These are phyloP conservation scores for Stylophora pistillata DNA, from an alignment of 64 coral and sea anemone species.

Conservation along the genomic window DNA sequence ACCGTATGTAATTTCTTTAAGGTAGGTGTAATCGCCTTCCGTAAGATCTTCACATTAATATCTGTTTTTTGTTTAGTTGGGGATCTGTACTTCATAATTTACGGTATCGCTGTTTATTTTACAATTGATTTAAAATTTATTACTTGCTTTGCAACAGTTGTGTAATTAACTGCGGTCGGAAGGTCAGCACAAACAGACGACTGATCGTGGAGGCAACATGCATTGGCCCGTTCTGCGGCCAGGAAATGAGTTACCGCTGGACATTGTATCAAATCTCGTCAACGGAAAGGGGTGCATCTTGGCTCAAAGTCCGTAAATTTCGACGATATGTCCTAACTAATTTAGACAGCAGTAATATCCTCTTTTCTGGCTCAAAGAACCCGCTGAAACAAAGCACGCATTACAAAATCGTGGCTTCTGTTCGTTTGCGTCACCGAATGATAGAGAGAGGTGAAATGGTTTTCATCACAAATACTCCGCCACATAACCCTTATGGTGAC, in stretches of 20 bases:
- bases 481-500: background rate
- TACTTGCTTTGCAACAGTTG: background rate
- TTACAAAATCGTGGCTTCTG: background rate
- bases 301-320: background rate
- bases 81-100: too few species aligned
- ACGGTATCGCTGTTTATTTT: too few species aligned
- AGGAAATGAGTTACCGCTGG: background rate
- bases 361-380: background rate
- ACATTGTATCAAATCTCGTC: background rate
- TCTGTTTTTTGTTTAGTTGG: background rate
- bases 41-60: background rate
- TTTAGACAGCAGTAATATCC: background rate
- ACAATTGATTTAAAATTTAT: too few species aligned
- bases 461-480: constrained; percentile 1
- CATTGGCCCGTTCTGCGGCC: background rate
- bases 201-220: background rate
- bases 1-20: background rate
- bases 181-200: background rate
- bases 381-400: background rate
- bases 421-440: background rate
- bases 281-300: background rate
- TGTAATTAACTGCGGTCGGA: background rate
- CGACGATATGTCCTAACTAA: background rate
- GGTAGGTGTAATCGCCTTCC: background rate
- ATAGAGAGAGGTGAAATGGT: constrained; percentile 28